Evolutionary conservation across 2,888 invertebrate species (phyloP), one percentile per base, ranked within the genome.

Genomic region (Ectemnius continuus): DNA sequence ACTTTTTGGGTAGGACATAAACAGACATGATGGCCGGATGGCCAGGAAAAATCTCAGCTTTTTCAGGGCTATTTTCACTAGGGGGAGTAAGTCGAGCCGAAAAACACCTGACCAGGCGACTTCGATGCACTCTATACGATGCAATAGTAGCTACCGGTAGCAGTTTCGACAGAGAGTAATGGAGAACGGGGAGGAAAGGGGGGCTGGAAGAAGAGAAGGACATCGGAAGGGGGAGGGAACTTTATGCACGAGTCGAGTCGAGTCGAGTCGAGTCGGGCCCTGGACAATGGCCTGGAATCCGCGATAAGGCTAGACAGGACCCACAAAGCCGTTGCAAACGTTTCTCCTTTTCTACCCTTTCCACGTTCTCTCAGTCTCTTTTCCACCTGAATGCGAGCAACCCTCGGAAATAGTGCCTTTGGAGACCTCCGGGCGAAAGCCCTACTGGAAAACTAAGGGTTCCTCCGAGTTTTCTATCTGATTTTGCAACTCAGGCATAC

Each of bases 231-330:
- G 56, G 70, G 57, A 36, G 52, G 71, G 58, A 76, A 75, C 57
- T 83, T 75, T 77, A 83, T 81, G 78, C 76, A 74, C 73, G 76
- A 36, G 69, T 26, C 76, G 74, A 70, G 67, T 69, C 81, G 71
- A 67, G 80, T 60, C 69, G 74, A 70, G 67, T 69, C 73, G 76
- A 36, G 69, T 69, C 81, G 71, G 68, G 80, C 61, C 69, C 83
- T 82, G 87, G 87, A 86, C 85, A 88, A 89, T 89, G 85, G 87
- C 85, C 86, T 84, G 86, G 88, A 89, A 89, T 88, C 87, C 83
- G 82, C 83, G 87, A 89, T 90, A 89, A 89, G 87, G 84, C 86
- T 82, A 76, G 78, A 77, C 83, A 79, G 73, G 76, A 82, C 78
- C 78, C 82, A 83, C 87, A 84, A 83, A 86, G 83, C 77, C 75